Conservation (phyloP, 2,888 invertebrate genomes). For the Agonum fuliginosum region DNA sequence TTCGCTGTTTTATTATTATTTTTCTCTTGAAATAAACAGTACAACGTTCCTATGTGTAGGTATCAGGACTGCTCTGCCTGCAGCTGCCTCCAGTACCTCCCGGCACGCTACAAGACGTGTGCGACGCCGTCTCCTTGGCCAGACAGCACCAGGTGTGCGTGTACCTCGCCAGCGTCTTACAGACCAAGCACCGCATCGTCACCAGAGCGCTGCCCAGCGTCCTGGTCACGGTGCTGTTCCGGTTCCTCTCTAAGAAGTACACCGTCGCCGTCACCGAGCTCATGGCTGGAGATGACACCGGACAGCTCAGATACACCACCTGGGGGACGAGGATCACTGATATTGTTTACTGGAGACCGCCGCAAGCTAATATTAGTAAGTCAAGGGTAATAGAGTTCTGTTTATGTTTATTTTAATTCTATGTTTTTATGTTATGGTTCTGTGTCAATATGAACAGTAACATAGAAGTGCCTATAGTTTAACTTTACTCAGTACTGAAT, state of each 20-base stretch:
- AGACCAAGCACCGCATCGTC: conserved; percentile 76
- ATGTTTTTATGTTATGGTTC: background rate
- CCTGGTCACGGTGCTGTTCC: conserved; percentile 75
- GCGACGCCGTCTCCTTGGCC: conserved; percentile 71
- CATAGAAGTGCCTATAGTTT: too few species aligned
- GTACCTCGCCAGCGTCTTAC: conserved; percentile 75
- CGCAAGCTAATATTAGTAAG: conserved; percentile 86
- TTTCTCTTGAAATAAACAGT: too few species aligned
- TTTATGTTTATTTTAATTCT: background rate
- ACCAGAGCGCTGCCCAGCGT: conserved; percentile 79
- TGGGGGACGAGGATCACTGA: conserved; percentile 81
- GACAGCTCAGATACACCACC: conserved; percentile 74
- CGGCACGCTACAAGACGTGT: conserved; percentile 70
- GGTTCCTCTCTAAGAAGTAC: conserved; percentile 80
- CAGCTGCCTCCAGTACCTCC: conserved; percentile 76
- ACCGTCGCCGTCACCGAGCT: conserved; percentile 81
- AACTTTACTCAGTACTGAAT: too few species aligned
- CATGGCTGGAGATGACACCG: conserved; percentile 69
- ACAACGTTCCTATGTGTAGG: too few species aligned
- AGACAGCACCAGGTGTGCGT: conserved; percentile 73
- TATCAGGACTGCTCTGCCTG: too few species aligned
- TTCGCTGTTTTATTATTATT: too few species aligned
- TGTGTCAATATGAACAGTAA: too few species aligned
- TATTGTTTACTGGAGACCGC: conserved; percentile 83
- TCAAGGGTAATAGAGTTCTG: background rate